Conservation (phyloP, 2,888 invertebrate genomes). For the Dichetophora obliterata region DNA sequence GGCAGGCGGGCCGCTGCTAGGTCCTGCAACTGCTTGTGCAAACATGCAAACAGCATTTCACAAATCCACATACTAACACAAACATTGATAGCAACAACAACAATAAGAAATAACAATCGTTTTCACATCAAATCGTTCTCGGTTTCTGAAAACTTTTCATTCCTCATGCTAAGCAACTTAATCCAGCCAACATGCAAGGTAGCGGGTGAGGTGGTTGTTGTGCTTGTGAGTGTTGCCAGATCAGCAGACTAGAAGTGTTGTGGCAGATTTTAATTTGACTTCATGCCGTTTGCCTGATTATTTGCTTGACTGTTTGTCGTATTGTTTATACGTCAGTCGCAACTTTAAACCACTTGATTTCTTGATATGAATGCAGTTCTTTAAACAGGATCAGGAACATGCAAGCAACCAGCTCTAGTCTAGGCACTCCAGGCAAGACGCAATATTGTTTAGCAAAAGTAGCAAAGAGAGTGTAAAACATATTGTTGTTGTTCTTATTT, state of each 20-base stretch:
- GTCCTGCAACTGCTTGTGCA: not conserved
- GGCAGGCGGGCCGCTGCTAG: not conserved
- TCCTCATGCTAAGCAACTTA: slow-evolving; percentile 10
- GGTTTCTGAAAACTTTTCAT: slow-evolving; percentile 21
- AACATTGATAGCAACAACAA: slow-evolving; percentile 14
- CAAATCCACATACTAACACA: slow-evolving; percentile 27
- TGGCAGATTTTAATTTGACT: slow-evolving; percentile 46
- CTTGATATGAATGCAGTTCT: not conserved
- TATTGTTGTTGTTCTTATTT: slow-evolving; percentile 9
- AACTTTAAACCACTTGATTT: too few species aligned
- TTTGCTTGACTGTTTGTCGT: slow-evolving; percentile 7
- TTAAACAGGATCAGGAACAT: not conserved
- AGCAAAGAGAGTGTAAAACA: not conserved
- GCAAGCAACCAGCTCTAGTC: too few species aligned
- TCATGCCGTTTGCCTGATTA: slow-evolving; percentile 32
- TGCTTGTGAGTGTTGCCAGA: not conserved
- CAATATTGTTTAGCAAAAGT: not conserved
- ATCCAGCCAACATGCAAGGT: not conserved
- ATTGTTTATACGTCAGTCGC: not conserved
- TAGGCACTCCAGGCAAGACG: not conserved
- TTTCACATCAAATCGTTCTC: slow-evolving; percentile 29
- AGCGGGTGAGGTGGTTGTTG: not conserved
- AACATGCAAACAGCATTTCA: slow-evolving; percentile 28
- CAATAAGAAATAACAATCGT: slow-evolving; percentile 10
- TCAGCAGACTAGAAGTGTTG: not conserved